phyloP scores from a whole-genome alignment of 2,113 vertebrate species.

The Xiphophorus hellerii region DNA sequence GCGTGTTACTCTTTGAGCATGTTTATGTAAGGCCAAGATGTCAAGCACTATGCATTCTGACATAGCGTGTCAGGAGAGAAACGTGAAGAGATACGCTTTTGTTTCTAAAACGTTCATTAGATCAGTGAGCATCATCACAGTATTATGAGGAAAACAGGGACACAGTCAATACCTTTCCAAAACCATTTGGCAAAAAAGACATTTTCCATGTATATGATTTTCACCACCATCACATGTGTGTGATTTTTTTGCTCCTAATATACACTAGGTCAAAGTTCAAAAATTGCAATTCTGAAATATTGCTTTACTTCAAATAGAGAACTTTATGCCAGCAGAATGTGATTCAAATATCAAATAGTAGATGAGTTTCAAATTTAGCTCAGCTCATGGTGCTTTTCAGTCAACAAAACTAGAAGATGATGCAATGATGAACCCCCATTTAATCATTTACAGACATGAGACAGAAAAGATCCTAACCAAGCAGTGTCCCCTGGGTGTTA shows the following conservation, averaged over 20 bases:
- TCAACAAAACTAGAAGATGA: conserved; percentile 10
- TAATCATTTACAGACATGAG: conserved; percentile 7
- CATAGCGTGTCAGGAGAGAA: neutral
- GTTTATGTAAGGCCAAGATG: neutral
- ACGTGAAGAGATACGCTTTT: conserved; percentile 20
- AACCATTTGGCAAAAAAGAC: conserved; percentile 31
- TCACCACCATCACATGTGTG: conserved; percentile 6
- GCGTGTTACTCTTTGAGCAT: conserved; percentile 10
- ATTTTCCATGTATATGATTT: conserved; percentile 7
- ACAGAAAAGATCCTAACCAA: neutral
- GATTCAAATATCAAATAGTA: neutral
- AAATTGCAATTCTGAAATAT: neutral
- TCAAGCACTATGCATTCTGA: conserved; percentile 20
- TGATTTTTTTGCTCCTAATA: conserved; percentile 8
- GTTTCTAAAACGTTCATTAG: conserved; percentile 35
- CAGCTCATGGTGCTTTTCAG: neutral
- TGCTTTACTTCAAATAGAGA: neutral
- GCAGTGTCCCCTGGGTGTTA: conserved; percentile 8
- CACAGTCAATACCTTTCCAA: conserved; percentile 11
- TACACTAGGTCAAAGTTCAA: neutral
- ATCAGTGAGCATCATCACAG: conserved; percentile 23
- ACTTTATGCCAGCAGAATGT: neutral
- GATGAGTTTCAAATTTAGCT: conserved; percentile 1
- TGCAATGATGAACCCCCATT: neutral
- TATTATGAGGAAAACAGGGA: conserved; percentile 10